A percentile compares a stretch with the other conserved stretches of the same genome.
These are phyloP conservation scores for Myathropa florea DNA, from an alignment of 2,888 invertebrate species.

Conservation along the genomic window DNA sequence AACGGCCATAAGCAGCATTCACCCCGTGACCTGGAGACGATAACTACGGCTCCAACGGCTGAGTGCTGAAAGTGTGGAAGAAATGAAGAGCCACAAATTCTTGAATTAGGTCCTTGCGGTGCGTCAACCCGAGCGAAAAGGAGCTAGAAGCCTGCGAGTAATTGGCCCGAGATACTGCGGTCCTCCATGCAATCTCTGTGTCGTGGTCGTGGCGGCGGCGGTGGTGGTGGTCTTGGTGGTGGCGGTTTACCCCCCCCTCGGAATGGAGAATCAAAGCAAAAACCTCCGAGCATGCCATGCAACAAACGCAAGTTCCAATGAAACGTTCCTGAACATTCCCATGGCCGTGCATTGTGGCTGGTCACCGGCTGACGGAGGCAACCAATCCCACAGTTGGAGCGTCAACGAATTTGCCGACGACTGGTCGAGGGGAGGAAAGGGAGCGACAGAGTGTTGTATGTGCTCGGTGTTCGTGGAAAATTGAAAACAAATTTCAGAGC, in stretches of 20 bases:
- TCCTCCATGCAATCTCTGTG: slow-evolving; percentile 43
- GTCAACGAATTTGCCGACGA: slow-evolving; percentile 33
- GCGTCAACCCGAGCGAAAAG: slow-evolving; percentile 7
- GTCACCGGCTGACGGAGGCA: not conserved
- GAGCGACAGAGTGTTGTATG: not conserved
- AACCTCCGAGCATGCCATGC: slow-evolving; percentile 42
- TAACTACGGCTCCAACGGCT: too few species aligned
- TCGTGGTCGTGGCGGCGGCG: not conserved
- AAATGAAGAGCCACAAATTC: slow-evolving; percentile 62
- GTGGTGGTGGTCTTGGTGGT: not conserved
- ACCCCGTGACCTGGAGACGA: slow-evolving; percentile 36
- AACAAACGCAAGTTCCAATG: slow-evolving; percentile 27
- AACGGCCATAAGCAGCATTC: slow-evolving; percentile 16
- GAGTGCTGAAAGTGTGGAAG: slow-evolving; percentile 41
- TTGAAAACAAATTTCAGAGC: slow-evolving; percentile 51
- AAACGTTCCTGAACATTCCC: slow-evolving; percentile 32
- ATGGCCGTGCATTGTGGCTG: slow-evolving; percentile 3
- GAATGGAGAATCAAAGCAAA: slow-evolving; percentile 25
- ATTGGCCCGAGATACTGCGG: slow-evolving; percentile 42
- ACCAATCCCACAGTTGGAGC: slow-evolving; percentile 11
- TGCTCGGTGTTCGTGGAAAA: slow-evolving; percentile 22
- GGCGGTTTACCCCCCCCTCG: slow-evolving; percentile 41
- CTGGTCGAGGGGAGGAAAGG: slow-evolving; percentile 1
- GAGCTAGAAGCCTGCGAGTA: slow-evolving; percentile 42
- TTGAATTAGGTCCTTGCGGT: slow-evolving; percentile 49